Base-by-base conservation (phyloP, 2,888 invertebrate species). In the Tromatobia lineatoria region DNA sequence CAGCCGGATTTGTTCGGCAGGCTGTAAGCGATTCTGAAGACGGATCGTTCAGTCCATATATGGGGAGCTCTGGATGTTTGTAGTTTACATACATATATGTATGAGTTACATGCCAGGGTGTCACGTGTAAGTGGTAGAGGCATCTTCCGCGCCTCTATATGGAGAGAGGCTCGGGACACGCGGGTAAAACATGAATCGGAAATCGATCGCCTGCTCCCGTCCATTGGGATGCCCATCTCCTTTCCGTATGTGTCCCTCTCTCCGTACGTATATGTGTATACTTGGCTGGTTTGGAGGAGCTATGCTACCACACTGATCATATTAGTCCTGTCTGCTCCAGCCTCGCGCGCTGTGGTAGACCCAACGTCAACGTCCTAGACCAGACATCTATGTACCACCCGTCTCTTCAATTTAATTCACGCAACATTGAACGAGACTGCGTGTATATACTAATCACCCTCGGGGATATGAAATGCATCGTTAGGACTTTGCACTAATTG, bases 201-300 rank as follows among this genome's bases (percentile, higher is more conserved):
- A 90, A 90, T 91, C 90, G 90, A 91, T 91, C 90, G 89, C 29
- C 57, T 57, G 87, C 87, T 74, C 70, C 71, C 78, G 87, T 88
- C 90, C 87, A 82, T 87, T 77, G 85, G 86, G 83, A 87, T 86
- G 82, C 85, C 77, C 71, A 42, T 80, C 83, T 82, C 71, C 79
- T 69, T 87, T 83, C 79, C 86, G 42, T 61, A 45, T 77, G 73
- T 45, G 38, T 66, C 25, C n/a, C 57, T 25, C n/a, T 23, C 23
- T 20, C 10, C 23, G 20, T 13, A 11, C 13, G n/a, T n/a, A 23
- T 57, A 10, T 23, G 25, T 25, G 25, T 57, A 4, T 47, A 45
- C 15, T n/a, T 38, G 34, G 61, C n/a, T 10, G 34, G 47, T 54
- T 71, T 80, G 77, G 84, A 78, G 83, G 20, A 38, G 83, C 85